phyloP scores from a whole-genome alignment of 2,888 invertebrate genomes.

The Selenia dentaria region DNA sequence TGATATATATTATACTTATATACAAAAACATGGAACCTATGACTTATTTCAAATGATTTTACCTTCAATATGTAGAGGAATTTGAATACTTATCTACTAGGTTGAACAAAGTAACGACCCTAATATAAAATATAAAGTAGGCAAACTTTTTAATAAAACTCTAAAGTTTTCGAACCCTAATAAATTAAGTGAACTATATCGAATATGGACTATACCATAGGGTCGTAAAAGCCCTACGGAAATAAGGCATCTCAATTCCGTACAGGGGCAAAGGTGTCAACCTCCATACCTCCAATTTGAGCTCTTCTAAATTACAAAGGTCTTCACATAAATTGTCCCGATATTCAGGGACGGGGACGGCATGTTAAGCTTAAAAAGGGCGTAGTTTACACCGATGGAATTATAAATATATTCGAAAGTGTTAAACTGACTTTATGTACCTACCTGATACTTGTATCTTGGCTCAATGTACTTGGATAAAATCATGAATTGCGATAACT shows the following conservation, averaged over 20 bases:
- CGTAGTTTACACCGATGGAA: slow-evolving; percentile 49
- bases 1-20: no score
- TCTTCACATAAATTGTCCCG: slow-evolving; percentile 81
- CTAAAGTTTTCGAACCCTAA: background rate
- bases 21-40: no score
- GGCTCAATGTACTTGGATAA: no score
- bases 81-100: no score
- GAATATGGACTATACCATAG: slow-evolving; percentile 11
- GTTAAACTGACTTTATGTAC: no score
- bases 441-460: no score
- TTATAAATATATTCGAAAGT: no score
- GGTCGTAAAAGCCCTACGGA: slow-evolving; percentile 28
- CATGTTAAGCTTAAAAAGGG: slow-evolving; percentile 70
- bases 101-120: no score
- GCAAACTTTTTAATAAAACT: slow-evolving; percentile 1
- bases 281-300: slow-evolving; percentile 76
- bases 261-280: slow-evolving; percentile 62
- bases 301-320: slow-evolving; percentile 80
- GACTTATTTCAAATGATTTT: no score
- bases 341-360: slow-evolving; percentile 74
- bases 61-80: no score
- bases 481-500: no score
- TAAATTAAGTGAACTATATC: slow-evolving; percentile 6
- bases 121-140: no score
- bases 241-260: slow-evolving; percentile 66